Conservation (phyloP, 2,113 vertebrate species). For the Notechis scutatus region DNA sequence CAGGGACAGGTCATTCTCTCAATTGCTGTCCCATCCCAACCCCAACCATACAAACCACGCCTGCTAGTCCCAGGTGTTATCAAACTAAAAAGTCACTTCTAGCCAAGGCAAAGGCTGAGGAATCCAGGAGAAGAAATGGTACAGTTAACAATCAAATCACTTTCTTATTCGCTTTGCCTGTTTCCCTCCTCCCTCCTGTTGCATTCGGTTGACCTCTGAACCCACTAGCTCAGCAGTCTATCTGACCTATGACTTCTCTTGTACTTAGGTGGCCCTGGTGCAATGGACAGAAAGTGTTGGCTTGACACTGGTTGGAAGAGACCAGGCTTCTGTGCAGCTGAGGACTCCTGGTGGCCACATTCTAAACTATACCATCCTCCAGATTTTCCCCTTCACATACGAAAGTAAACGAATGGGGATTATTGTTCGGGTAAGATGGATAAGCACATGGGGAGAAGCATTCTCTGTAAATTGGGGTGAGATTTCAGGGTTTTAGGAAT, state of each 20-base stretch:
- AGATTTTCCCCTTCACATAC: constrained; percentile 97
- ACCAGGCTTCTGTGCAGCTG: constrained; percentile 96
- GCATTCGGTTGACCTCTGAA: constrained; percentile 10
- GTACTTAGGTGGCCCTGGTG: constrained; percentile 89
- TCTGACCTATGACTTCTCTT: constrained; percentile 37
- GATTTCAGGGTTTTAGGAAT: background rate
- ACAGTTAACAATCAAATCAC: background rate
- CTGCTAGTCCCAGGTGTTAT: background rate
- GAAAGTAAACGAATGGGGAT: constrained; percentile 99
- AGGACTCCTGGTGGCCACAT: constrained; percentile 98
- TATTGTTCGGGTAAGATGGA: constrained; percentile 85
- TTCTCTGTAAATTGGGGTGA: background rate
- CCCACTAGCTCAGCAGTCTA: background rate
- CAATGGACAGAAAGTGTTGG: constrained; percentile 98
- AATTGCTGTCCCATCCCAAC: background rate
- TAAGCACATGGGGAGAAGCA: background rate
- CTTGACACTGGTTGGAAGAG: constrained; percentile 91
- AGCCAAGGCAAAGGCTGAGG: background rate
- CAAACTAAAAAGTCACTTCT: background rate
- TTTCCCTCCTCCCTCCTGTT: background rate
- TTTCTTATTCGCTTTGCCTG: background rate
- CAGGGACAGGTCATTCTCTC: background rate
- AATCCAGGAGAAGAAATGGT: background rate
- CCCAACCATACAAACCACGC: background rate
- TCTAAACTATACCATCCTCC: constrained; percentile 94